Evolutionary conservation across 2,888 invertebrate genomes (phyloP).

Genomic region (Horisme vitalbata): DNA sequence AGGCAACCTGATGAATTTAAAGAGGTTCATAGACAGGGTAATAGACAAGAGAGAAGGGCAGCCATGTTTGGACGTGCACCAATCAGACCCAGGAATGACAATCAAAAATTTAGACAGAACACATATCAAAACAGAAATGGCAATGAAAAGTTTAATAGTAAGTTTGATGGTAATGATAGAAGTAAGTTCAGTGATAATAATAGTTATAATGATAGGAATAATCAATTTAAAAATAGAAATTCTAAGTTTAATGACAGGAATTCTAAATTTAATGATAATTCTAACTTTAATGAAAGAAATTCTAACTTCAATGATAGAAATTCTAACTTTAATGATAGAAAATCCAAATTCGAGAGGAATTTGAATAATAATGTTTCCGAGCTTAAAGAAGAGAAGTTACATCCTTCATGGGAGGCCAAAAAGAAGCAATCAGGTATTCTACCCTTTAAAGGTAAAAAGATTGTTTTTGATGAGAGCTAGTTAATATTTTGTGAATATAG

Average conservation of each 20-base stretch:
- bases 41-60: conserved; percentile 70
- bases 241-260: conserved; percentile 25
- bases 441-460: conserved; percentile 76
- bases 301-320: conserved; percentile 20
- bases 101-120: conserved; percentile 37
- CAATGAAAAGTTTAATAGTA: conserved; percentile 19
- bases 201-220: conserved; percentile 19
- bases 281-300: conserved; percentile 18
- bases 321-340: conserved; percentile 17
- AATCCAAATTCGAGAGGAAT: conserved; percentile 22
- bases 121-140: conserved; percentile 34
- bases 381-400: conserved; percentile 65
- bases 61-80: conserved; percentile 72
- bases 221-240: conserved; percentile 25
- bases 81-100: conserved; percentile 53
- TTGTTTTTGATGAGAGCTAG: conserved; percentile 64
- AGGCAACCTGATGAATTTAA: conserved; percentile 73
- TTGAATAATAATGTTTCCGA: conserved; percentile 30
- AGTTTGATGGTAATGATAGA: conserved; percentile 27
- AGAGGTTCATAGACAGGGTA: conserved; percentile 67
- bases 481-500: conserved; percentile 31
- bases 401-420: conserved; percentile 82
- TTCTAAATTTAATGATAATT: conserved; percentile 16
- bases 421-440: conserved; percentile 69
- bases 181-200: conserved; percentile 26